These are phyloP conservation scores for Melopsittacus undulatus DNA, from an alignment of 2,797 vertebrate species.

Conservation along the genomic window DNA sequence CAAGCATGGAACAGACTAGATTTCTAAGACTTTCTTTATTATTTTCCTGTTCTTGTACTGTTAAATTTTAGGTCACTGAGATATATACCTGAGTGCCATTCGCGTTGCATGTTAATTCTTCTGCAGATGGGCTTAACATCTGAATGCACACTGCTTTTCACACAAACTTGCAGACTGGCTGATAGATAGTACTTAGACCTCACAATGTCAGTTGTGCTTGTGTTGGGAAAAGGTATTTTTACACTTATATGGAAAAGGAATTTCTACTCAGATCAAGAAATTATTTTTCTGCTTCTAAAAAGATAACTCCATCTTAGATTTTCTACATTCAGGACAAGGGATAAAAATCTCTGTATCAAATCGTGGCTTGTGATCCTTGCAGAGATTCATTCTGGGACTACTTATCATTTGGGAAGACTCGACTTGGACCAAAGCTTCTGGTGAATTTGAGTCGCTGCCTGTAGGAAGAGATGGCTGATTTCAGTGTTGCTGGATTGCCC, in stretches of 20 bases:
- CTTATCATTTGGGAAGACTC: neutral
- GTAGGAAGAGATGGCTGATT: neutral
- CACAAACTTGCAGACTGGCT: neutral
- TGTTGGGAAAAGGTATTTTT: neutral
- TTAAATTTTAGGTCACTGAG: neutral
- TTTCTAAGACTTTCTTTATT: neutral
- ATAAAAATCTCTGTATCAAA: neutral
- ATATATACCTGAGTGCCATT: neutral
- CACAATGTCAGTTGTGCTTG: neutral
- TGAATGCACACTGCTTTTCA: neutral
- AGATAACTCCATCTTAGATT: neutral
- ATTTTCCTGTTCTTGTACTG: neutral
- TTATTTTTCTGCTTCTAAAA: neutral
- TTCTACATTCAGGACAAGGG: neutral
- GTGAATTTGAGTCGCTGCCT: neutral
- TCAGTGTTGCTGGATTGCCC: neutral
- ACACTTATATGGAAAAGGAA: neutral
- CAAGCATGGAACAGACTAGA: neutral
- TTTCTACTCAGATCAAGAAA: neutral
- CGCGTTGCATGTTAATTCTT: neutral
- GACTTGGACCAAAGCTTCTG: neutral
- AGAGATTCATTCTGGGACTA: neutral
- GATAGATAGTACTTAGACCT: neutral
- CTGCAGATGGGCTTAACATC: neutral
- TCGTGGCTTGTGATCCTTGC: neutral